Evolutionary conservation across 2,888 invertebrate genomes (phyloP).

Genomic region (Tromatobia lineatoria): DNA sequence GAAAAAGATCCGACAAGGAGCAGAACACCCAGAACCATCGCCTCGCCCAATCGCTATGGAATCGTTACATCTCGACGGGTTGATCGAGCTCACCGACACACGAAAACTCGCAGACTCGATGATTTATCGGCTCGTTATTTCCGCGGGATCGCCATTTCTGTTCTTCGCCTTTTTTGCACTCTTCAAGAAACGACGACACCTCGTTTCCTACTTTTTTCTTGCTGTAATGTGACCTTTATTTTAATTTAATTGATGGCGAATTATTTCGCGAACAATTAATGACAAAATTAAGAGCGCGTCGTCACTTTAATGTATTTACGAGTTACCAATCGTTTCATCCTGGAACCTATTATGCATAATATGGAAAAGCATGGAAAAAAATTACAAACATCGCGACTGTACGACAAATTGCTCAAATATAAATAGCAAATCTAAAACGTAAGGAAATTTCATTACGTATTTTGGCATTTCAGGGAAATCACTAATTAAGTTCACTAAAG

Average conservation of each 20-base stretch:
- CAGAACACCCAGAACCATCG: background rate
- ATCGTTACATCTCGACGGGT: conserved; percentile 36
- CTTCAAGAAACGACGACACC: background rate
- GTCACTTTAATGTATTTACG: background rate
- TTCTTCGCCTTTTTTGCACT: background rate
- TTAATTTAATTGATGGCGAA: background rate
- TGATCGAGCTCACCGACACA: conserved; percentile 11
- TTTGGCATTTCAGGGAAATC: too few species aligned
- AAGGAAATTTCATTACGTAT: too few species aligned
- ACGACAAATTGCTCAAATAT: too few species aligned
- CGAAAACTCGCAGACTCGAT: conserved; percentile 50
- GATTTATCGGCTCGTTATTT: conserved; percentile 61
- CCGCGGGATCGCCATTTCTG: conserved; percentile 22
- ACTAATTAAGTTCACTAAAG: too few species aligned
- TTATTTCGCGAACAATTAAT: background rate
- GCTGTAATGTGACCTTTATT: background rate
- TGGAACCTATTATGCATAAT: too few species aligned
- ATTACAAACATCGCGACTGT: too few species aligned
- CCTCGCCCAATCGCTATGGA: background rate
- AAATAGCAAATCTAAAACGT: too few species aligned
- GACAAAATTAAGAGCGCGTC: background rate
- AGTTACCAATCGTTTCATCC: background rate
- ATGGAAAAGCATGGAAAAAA: too few species aligned
- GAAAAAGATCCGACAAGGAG: conserved; percentile 11
- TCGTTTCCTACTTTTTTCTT: background rate